Conservation (phyloP, 2,888 invertebrate genomes). For the Drosophila sordidapex region DNA sequence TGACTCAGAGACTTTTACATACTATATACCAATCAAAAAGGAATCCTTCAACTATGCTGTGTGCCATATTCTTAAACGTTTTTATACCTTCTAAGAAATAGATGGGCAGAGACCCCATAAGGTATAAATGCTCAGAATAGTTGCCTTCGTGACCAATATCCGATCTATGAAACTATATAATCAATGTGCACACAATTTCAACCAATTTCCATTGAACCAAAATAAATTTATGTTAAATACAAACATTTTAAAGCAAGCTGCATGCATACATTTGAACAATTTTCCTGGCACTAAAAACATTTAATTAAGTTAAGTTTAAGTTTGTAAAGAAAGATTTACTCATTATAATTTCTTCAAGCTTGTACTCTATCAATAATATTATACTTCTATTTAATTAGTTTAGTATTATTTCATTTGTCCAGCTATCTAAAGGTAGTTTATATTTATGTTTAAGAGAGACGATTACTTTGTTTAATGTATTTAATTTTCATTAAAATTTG, state of each 20-base stretch:
- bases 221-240: too few relatives aligned
- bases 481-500: not conserved
- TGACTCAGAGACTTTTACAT: not conserved
- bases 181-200: too few relatives aligned
- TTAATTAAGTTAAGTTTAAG: accelerated
- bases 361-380: too few relatives aligned
- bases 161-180: too few relatives aligned
- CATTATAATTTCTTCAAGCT: too few relatives aligned
- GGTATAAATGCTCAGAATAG: not conserved
- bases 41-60: not conserved
- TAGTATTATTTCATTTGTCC: not conserved
- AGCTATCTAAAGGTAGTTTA: not conserved
- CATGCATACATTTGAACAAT: too few relatives aligned
- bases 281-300: too few relatives aligned
- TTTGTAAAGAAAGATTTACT: too few relatives aligned
- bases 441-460: too few relatives aligned
- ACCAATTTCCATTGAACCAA: too few relatives aligned
- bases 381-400: too few relatives aligned
- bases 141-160: not conserved
- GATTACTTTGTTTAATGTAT: not conserved
- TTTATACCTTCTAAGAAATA: not conserved
- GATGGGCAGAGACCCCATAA: not conserved
- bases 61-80: not conserved
- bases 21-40: not conserved
- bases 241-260: too few relatives aligned